Conservation (phyloP, 2,888 invertebrate genomes). For the Escarpia spicata region DNA sequence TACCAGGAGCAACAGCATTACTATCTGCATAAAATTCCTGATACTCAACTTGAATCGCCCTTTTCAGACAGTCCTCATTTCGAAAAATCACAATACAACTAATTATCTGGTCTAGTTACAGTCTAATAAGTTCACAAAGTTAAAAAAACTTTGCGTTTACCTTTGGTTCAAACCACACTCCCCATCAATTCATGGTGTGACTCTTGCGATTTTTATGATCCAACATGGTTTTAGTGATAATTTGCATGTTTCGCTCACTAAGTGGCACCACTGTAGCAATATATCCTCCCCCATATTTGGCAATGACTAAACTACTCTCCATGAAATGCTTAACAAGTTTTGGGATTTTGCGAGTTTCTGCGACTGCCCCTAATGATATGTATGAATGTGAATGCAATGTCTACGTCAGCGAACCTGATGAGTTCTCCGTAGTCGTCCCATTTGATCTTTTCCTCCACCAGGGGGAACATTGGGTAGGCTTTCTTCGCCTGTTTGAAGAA, state of each 20-base stretch:
- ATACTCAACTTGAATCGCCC: not conserved
- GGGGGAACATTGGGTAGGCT: conserved; percentile 96
- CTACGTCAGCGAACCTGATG: conserved; percentile 68
- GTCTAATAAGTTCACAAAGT: not conserved
- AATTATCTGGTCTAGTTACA: not conserved
- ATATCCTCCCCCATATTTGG: too few species aligned
- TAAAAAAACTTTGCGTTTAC: too few species aligned
- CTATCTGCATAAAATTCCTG: not conserved
- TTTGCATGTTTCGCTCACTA: too few species aligned
- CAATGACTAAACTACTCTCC: too few species aligned
- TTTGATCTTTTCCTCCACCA: conserved; percentile 88
- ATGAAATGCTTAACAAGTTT: too few species aligned
- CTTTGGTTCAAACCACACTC: too few species aligned
- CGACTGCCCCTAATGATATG: not conserved
- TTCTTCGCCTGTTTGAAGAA: conserved; percentile 89
- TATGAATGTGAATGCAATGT: not conserved
- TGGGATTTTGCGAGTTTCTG: too few species aligned
- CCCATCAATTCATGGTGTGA: too few species aligned
- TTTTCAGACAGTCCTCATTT: not conserved
- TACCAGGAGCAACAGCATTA: not conserved
- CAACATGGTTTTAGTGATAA: too few species aligned
- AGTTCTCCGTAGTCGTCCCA: conserved; percentile 97
- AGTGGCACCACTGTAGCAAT: too few species aligned
- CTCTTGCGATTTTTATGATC: too few species aligned
- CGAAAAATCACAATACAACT: not conserved